Percentiles rank a stretch among this genome's conserved stretches.
These are phyloP conservation scores for Melieria picta DNA, from an alignment of 2,888 invertebrate genomes.

Conservation along the genomic window DNA sequence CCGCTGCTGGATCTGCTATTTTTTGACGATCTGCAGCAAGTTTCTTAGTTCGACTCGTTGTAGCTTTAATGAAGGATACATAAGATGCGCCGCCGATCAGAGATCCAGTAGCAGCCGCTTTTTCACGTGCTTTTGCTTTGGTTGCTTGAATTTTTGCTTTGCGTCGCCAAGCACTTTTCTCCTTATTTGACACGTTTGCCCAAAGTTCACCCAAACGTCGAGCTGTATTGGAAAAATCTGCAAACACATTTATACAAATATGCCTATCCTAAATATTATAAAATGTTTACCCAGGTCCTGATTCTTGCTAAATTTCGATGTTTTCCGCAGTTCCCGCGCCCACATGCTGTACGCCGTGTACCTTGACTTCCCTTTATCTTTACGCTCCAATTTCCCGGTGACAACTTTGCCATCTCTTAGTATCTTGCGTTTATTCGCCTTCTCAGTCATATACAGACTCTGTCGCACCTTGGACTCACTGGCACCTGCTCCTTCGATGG, in stretches of 20 bases:
- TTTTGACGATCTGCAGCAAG: slow-evolving; percentile 55
- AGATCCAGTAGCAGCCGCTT: slow-evolving; percentile 23
- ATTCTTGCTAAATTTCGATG: slow-evolving; percentile 43
- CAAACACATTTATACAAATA: neutral
- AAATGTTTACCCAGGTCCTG: slow-evolving; percentile 50
- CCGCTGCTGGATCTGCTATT: slow-evolving; percentile 14
- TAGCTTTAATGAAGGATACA: slow-evolving; percentile 56
- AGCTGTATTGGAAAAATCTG: slow-evolving; percentile 84
- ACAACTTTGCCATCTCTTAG: slow-evolving; percentile 72
- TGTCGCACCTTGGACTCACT: slow-evolving; percentile 61
- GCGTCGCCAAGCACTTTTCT: slow-evolving; percentile 81
- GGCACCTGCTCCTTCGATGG: slow-evolving; percentile 37
- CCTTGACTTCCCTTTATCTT: slow-evolving; percentile 82
- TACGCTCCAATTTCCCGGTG: slow-evolving; percentile 79
- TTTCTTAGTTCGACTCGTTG: slow-evolving; percentile 59
- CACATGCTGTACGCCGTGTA: slow-evolving; percentile 92
- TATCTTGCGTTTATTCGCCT: slow-evolving; percentile 79
- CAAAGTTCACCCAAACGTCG: slow-evolving; percentile 88
- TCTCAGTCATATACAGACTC: slow-evolving; percentile 80
- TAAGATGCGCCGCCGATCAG: slow-evolving; percentile 28
- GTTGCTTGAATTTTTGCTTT: slow-evolving; percentile 73
- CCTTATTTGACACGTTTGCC: slow-evolving; percentile 78
- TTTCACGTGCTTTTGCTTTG: slow-evolving; percentile 50
- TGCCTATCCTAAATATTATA: neutral
- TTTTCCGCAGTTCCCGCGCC: slow-evolving; percentile 84